Base-by-base conservation (phyloP, 2,888 invertebrate genomes). In the Tenthredo scrophulariae region DNA sequence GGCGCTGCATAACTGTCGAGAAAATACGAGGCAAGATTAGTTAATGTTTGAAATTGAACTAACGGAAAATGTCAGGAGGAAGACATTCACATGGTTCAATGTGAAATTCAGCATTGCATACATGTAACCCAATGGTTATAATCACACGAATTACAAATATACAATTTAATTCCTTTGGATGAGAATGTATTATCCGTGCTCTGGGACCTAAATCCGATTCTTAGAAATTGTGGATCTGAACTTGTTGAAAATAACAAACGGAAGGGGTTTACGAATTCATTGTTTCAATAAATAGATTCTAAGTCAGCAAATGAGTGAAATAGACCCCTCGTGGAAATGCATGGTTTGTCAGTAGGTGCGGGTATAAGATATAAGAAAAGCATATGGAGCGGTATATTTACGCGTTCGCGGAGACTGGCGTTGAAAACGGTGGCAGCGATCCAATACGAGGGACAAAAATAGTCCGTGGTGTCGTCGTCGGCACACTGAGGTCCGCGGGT, bases 331-430 rank as follows among this genome's bases (percentile, higher is more conserved):
- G 22, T 62, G 26, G 33, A 18, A 18, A 37, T 37, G 70, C 37
- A 9, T n/a, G 37, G 29, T 26, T 13, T 22, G 62, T 13, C 26
- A 10, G 2, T 22, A 26, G 62, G 22, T 26, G 1, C 13, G 62
- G 22, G 62, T 62, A 62, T 62, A 62, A 40, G 10, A 43, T 74
- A 15, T 40, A 74, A 43, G 22, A 29, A 77, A 29, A 33, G 80
- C 58, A 62, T 67, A 37, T n/a, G 43, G 33, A 58, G 84, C 70
- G 85, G 89, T 92, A 92, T 92, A 92, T 93, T 93, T 92, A 93
- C 92, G 92, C 90, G 92, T 91, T 91, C 91, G 91, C 89, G 92
- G 91, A 92, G 91, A 91, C 90, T 91, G 86, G 88, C 89, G 88
- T 46, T 83, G 67, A 54, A 90, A 90, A 90, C 89, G 89, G 90